Conservation (phyloP, 2,888 invertebrate species). For the Tortricodes alternella region DNA sequence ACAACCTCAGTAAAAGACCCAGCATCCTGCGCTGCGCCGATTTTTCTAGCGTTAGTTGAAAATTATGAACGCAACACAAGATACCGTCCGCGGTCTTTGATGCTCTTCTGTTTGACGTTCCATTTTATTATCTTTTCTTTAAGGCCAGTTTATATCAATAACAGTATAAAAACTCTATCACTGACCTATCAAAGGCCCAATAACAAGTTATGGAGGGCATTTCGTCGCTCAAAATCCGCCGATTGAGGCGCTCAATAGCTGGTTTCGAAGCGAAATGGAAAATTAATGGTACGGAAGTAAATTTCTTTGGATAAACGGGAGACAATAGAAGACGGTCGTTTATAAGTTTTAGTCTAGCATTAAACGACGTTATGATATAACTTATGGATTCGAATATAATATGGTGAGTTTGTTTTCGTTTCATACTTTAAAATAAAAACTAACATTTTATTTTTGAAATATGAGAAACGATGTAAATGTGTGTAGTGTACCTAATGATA, state of each 20-base stretch:
- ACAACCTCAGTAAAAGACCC: constrained; percentile 58
- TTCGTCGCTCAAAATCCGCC: constrained; percentile 57
- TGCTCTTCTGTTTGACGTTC: constrained; percentile 42
- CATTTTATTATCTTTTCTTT: constrained; percentile 34
- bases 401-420: too few species aligned
- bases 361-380: not conserved
- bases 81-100: constrained; percentile 43
- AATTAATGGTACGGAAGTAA: constrained; percentile 75
- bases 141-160: constrained; percentile 30
- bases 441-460: too few species aligned
- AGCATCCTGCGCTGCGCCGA: constrained; percentile 49
- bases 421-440: too few species aligned
- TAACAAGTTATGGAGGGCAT: constrained; percentile 60
- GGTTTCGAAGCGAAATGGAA: constrained; percentile 69
- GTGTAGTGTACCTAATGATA: too few species aligned
- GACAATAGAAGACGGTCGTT: constrained; percentile 52
- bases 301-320: constrained; percentile 62
- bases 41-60: constrained; percentile 68
- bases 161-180: constrained; percentile 33
- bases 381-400: not conserved
- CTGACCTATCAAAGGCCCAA: constrained; percentile 40
- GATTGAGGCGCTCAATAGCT: constrained; percentile 61
- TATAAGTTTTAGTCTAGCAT: constrained; percentile 16
- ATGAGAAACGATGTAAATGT: too few species aligned
- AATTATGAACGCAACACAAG: constrained; percentile 61